phyloP scores from a whole-genome alignment of 2,797 vertebrate genomes.

The Okamejei kenojei region DNA sequence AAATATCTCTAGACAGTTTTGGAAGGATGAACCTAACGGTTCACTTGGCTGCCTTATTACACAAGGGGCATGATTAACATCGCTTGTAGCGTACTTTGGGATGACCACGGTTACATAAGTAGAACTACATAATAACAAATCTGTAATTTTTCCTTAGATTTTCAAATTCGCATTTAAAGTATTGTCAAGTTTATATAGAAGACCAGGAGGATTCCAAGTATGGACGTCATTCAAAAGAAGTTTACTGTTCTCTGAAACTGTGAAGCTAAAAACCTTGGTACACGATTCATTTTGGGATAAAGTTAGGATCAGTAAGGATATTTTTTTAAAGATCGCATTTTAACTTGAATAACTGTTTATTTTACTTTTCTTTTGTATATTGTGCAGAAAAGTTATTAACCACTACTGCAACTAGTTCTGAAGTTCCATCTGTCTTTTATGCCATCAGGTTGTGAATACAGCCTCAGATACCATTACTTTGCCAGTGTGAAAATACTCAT shows the following conservation, averaged over 20 bases:
- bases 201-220: not conserved
- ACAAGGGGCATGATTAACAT: not conserved
- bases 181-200: not conserved
- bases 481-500: not conserved
- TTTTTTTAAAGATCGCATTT: not conserved
- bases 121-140: not conserved
- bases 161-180: constrained; percentile 26
- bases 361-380: not conserved
- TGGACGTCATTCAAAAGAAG: not conserved
- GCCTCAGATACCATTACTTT: not conserved
- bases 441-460: not conserved
- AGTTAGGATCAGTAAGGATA: not conserved
- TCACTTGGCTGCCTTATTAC: no score
- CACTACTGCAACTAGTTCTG: no score
- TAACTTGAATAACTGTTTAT: not conserved
- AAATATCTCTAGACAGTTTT: no score
- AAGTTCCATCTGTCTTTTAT: not conserved
- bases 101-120: not conserved
- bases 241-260: not conserved
- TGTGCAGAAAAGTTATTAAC: not conserved
- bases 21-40: not conserved
- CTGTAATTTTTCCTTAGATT: not conserved
- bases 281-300: not conserved
- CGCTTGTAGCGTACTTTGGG: not conserved
- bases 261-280: not conserved